These are phyloP conservation scores for Hydra vulgaris DNA, from an alignment of 30 jellyfish, hydroid and myxozoan genomes.

Conservation along the genomic window DNA sequence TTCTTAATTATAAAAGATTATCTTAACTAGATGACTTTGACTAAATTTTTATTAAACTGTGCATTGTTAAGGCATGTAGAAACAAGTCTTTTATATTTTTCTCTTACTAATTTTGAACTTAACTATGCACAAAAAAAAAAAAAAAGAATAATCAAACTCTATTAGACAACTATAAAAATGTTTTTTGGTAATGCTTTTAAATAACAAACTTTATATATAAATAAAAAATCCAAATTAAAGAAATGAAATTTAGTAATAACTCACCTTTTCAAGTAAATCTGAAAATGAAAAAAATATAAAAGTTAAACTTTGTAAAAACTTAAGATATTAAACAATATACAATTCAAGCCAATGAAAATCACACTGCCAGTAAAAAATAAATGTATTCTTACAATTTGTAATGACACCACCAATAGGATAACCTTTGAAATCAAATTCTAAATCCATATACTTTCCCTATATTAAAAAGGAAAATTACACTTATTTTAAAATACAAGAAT, in stretches of 20 bases:
- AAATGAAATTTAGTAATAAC: no score
- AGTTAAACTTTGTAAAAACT: not conserved
- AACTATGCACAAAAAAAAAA: no score
- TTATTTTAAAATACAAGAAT: not conserved
- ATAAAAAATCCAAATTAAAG: no score
- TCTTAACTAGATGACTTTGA: not conserved
- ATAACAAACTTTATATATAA: no score
- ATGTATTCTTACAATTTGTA: constrained; percentile 89
- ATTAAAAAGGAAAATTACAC: constrained; percentile 4
- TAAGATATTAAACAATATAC: not conserved
- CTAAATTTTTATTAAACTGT: no score
- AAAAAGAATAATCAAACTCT: no score
- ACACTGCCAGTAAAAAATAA: no score
- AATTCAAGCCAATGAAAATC: constrained; percentile 1
- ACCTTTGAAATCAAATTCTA: constrained; percentile 95
- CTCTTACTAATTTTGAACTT: no score
- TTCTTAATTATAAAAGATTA: not conserved
- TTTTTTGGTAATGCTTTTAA: no score
- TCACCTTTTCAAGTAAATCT: constrained; percentile 94
- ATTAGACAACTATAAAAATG: no score
- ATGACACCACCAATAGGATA: constrained; percentile 97
- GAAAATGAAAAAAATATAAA: constrained; percentile 6
- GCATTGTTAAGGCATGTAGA: no score
- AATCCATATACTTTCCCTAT: constrained; percentile 97
- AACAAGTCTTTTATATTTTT: no score